These are phyloP conservation scores for Myrmecobius fasciatus DNA, from an alignment of 2,113 vertebrate genomes.

Conservation along the genomic window DNA sequence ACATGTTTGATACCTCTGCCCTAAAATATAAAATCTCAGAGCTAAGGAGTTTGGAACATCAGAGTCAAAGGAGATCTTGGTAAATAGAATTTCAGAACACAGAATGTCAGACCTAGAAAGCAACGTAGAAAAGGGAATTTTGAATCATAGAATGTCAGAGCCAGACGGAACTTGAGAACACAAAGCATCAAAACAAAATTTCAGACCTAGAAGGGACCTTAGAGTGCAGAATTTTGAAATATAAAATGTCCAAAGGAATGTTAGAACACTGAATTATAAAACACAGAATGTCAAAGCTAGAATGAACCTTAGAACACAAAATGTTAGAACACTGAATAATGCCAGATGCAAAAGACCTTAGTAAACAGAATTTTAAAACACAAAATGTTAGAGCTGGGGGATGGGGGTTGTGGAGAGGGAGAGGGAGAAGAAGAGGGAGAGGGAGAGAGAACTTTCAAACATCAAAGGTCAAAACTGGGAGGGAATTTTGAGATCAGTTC, in stretches of 20 bases:
- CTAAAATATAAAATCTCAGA: background rate
- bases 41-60: background rate
- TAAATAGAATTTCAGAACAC: background rate
- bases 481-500: background rate
- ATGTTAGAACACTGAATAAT: background rate
- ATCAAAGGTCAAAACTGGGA: background rate
- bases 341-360: background rate
- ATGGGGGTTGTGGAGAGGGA: too few relatives aligned
- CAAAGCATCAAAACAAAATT: background rate
- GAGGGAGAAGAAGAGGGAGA: too few relatives aligned
- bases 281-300: background rate
- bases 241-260: background rate
- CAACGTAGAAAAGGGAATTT: background rate
- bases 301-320: background rate
- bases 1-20: background rate
- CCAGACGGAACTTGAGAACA: background rate
- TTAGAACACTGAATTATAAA: background rate
- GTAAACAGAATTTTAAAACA: background rate
- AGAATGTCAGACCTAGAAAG: background rate
- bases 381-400: too few relatives aligned
- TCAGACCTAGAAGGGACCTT: background rate
- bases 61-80: background rate
- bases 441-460: background rate
- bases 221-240: background rate
- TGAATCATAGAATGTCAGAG: background rate